Conservation (phyloP, 2,113 vertebrate genomes). For the Microcebus lehilahytsara region DNA sequence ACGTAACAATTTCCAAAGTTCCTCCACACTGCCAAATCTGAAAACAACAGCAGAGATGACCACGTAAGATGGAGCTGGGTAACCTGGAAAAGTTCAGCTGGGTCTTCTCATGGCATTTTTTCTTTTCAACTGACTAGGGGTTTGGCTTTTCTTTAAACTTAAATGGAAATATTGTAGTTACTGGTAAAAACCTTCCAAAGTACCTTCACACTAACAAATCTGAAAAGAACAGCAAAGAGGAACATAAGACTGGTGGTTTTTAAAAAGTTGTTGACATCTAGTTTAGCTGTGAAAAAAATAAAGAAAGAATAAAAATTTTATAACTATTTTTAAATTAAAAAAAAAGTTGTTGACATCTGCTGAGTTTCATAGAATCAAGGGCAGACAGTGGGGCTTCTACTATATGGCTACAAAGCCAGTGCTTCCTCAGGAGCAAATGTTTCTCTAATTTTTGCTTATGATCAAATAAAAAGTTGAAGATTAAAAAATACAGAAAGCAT, state of each 20-base stretch:
- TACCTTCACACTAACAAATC: conserved; percentile 96
- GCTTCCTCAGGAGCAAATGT: background rate
- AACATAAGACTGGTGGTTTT: background rate
- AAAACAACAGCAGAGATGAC: conserved; percentile 42
- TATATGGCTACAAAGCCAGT: background rate
- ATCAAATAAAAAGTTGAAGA: conserved; percentile 32
- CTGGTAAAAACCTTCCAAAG: conserved; percentile 83
- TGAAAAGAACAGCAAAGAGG: conserved; percentile 74
- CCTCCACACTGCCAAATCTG: conserved; percentile 99
- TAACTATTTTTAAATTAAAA: too few species aligned
- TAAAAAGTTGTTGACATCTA: background rate
- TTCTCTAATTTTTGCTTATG: conserved; percentile 29
- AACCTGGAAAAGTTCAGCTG: background rate
- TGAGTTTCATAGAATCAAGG: background rate
- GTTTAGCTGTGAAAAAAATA: too few species aligned
- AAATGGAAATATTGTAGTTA: background rate
- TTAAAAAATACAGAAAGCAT: conserved; percentile 8
- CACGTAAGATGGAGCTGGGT: background rate
- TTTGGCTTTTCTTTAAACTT: conserved; percentile 1
- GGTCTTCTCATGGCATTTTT: background rate
- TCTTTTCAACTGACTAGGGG: background rate
- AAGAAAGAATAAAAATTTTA: too few species aligned
- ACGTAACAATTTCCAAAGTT: conserved; percentile 98
- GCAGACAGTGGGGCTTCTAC: background rate
- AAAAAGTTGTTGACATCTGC: background rate